A percentile compares a stretch with the other conserved stretches of the same genome.
Evolutionary conservation across 2,113 vertebrate genomes (phyloP).

Genomic region (Arenaria interpres): DNA sequence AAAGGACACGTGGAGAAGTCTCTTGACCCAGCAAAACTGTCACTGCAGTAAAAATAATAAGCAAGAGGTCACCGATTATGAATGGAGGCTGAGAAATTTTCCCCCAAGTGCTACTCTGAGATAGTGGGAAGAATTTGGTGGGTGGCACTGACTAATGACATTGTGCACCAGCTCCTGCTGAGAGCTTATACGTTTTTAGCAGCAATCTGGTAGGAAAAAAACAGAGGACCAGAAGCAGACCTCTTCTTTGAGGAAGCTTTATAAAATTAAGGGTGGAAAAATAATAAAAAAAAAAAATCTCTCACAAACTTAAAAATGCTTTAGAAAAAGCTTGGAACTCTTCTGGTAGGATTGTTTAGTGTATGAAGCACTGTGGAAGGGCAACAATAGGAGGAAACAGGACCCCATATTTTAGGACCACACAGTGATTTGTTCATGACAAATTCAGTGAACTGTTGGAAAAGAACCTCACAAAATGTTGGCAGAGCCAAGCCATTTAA

Average conservation of each 20-base stretch:
- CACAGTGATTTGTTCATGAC: background rate
- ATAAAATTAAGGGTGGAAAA: background rate
- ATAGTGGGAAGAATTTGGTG: background rate
- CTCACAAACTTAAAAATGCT: background rate
- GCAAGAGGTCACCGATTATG: constrained; percentile 7
- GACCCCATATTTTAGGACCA: background rate
- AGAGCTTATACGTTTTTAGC: background rate
- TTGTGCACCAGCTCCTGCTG: background rate
- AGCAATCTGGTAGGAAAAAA: background rate
- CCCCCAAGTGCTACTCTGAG: background rate
- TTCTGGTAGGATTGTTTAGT: background rate
- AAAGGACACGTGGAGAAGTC: background rate
- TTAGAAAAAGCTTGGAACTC: background rate
- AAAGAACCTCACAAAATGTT: background rate
- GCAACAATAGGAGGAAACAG: background rate
- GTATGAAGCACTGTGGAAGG: background rate
- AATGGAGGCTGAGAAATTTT: background rate
- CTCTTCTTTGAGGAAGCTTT: background rate
- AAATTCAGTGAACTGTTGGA: background rate
- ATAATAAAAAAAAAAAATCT: background rate
- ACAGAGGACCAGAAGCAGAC: background rate
- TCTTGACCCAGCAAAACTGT: background rate
- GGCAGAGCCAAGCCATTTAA: background rate
- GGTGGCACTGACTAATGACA: constrained; percentile 11
- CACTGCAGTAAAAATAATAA: background rate